Evolutionary conservation across 2,113 vertebrate genomes (phyloP), one percentile per base, ranked within the genome.

Genomic region (Cathartes aura): DNA sequence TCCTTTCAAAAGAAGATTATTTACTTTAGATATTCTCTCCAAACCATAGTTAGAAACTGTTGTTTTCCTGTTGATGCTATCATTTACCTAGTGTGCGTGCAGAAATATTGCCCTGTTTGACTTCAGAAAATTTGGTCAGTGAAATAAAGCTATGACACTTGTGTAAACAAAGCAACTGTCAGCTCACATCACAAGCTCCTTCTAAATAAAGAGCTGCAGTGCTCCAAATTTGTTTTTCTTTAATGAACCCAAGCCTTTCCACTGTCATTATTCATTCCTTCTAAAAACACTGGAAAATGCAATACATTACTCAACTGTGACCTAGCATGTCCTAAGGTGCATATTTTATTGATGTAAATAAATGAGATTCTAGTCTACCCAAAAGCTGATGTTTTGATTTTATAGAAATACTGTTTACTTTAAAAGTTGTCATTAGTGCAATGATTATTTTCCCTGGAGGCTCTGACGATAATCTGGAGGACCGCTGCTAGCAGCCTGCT

Each of bases 101-200:
- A 93, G 88, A 98, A 96, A 93, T 94, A 94, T 86, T 91, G 75
- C 34, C 55, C 71, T 96, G 71, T 86, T 97, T 96, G 95, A 84
- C 96, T 97, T 94, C 42, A 95, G 95, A 97, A 97, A 97, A 91
- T 88, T 93, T 97, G 73, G 87, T 84, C 96, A 92, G 73, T 94
- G 90, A 92, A 97, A 95, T 98, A 97, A 98, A 98, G 78, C 95
- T 96, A 93, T 96, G 97, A 95, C 94, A 97, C 94, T 98, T 98
- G 98, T 98, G 91, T 95, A 98, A 98, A 98, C 97, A 98, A 98
- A 98, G 95, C 8, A 96, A 95, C 97, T 98, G 97, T 98, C 97
- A 97, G 74, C 45, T 97, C 75, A 76, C 87, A 97, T 98, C 96
- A 97, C 60, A 95, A 86, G 19, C 87, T 98, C 90, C 89, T 96